phyloP scores from a whole-genome alignment of 2,888 invertebrate species.

The Thelaira solivaga region DNA sequence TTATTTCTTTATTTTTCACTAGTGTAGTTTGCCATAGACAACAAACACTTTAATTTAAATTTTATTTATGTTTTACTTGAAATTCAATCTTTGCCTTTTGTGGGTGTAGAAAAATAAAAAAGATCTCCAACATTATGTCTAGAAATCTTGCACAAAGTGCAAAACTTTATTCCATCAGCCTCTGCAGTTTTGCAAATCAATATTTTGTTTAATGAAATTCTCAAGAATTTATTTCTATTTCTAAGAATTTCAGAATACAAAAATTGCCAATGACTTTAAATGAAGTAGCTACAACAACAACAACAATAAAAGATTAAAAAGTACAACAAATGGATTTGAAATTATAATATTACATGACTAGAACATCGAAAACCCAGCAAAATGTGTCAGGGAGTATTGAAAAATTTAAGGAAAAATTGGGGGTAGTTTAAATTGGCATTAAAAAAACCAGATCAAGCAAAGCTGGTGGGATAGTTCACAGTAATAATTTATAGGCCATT shows the following conservation, averaged over 20 bases:
- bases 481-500: too few species aligned
- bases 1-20: too few species aligned
- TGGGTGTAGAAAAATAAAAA: background rate
- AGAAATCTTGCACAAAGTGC: constrained; percentile 35
- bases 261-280: constrained; percentile 26
- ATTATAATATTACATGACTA: background rate
- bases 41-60: constrained; percentile 3
- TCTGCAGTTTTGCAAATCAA: constrained; percentile 40
- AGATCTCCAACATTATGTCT: background rate
- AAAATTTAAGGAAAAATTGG: background rate
- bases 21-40: constrained; percentile 13
- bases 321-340: constrained; percentile 13
- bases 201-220: constrained; percentile 43
- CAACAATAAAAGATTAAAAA: background rate
- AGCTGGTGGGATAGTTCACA: too few species aligned
- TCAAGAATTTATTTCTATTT: constrained; percentile 35
- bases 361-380: constrained; percentile 11
- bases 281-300: too few species aligned
- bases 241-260: constrained; percentile 25
- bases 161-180: constrained; percentile 13
- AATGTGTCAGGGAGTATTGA: background rate
- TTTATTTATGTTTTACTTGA: constrained; percentile 22
- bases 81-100: constrained; percentile 35
- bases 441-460: too few species aligned
- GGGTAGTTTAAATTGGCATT: background rate